Conservation (phyloP, 2,888 invertebrate species). For the Plutella xylostella region DNA sequence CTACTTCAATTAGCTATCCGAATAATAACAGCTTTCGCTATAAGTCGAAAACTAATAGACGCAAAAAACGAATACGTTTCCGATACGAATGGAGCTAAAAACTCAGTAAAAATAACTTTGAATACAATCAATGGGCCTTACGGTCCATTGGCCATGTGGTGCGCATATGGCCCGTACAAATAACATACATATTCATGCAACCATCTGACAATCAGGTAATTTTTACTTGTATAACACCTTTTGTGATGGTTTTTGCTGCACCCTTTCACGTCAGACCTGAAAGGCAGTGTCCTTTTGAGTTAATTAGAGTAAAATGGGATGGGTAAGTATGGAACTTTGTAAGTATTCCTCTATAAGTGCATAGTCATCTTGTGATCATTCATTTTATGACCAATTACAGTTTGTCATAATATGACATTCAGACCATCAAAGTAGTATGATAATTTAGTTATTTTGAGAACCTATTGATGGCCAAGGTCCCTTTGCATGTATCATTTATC, state of each 20-base stretch:
- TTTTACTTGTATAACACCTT: slow-evolving; percentile 36
- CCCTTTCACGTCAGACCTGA: slow-evolving; percentile 40
- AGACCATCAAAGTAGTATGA: no score
- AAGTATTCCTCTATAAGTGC: no score
- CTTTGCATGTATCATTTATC: no score
- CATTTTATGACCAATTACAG: no score
- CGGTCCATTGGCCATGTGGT: slow-evolving; percentile 53
- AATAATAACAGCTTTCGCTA: neutral
- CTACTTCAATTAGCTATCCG: no score
- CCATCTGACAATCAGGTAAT: slow-evolving; percentile 35
- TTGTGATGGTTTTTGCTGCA: slow-evolving; percentile 38
- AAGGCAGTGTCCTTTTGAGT: slow-evolving; percentile 44
- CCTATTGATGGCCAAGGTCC: no score
- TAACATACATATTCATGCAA: slow-evolving; percentile 37
- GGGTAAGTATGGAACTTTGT: no score
- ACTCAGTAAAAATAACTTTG: slow-evolving; percentile 18
- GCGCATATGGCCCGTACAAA: slow-evolving; percentile 48
- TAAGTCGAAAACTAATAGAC: slow-evolving; percentile 21
- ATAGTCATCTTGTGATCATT: no score
- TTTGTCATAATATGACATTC: no score
- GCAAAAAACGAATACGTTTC: slow-evolving; percentile 32
- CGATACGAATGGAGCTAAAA: slow-evolving; percentile 18
- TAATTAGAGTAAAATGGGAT: no score
- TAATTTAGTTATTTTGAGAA: no score
- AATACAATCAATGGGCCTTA: slow-evolving; percentile 40